Base-by-base conservation (phyloP, 2,113 vertebrate species). In the Poeciliopsis retropinna region DNA sequence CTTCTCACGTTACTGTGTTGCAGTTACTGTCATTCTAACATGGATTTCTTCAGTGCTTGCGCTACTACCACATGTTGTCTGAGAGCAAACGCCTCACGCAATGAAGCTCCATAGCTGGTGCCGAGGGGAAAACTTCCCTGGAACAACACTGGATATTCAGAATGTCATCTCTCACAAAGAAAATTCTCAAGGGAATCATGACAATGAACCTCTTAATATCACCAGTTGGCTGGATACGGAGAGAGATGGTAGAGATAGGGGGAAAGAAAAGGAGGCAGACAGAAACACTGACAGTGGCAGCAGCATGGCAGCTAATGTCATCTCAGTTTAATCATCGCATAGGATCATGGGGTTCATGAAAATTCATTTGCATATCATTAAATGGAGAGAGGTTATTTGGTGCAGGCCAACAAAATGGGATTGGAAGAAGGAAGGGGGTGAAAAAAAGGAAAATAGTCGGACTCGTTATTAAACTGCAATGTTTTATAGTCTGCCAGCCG, bases 331-430 rank as follows among this genome's bases (percentile, higher is more conserved):
- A 93, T 93, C 92, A 93, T 93, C 72, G 84, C 88, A 81, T 81
- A 85, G 92, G 92, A 93, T 93, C 91, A 91, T 87, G 89, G 91
- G 88, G 91, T 93, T 93, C 92, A 93, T 93, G 91, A 92, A 92
- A 93, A 93, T 93, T 93, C 85, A 93, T 93, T 93, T 93, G 91
- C 92, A 93, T 93, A 91, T 93, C 91, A 93, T 93, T 93, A 93
- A 92, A 92, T 65, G 67, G 88, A 90, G 89, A 93, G 92, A 92
- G 92, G 91, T 93, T 91, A 93, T 91, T 92, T 91, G 83, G 91
- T 85, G 81, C 72, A 70, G 91, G 88, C 87, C 72, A 86, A 82
- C 87, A 85, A 90, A 91, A 93, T 91, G 86, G 89, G 87, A 92
- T 91, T 93, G 91, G 90, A 91, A 91, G 87, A 88, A 82, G 87